Evolutionary conservation across 1,140 invertebrate genomes (phyloP), one percentile per base, ranked within the genome.

Genomic region (Aethina tumida): DNA sequence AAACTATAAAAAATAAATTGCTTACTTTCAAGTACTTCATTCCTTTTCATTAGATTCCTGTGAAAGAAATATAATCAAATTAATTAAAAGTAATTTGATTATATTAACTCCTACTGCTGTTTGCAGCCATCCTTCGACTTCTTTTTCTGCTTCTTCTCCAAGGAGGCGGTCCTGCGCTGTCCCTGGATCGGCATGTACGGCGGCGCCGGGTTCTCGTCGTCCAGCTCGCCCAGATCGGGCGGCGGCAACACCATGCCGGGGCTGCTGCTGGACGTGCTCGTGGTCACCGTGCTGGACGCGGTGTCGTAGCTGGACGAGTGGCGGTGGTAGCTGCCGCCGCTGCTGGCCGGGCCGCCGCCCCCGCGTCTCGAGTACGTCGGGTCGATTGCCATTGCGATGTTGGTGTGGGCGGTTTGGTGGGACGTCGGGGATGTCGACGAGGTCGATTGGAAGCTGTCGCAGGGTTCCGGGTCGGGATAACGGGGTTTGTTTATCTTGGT

Each of bases 181-280:
- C 81, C 81, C 60, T 81, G 81, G 49, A 85, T 81, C 28, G 81
- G 81, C 80, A 84, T 82, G 48, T 84, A 84, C 43, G 79, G 79
- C 3, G 78, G 75, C 35, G 67, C 68, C 29, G 67, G 66, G 43
- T 63, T 63, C 19, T 69, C 66, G 45, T 74, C 74, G 17, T 74
- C 69, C n/a, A 55, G 45, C 40, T 53, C 49, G 14, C 35, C 26
- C 4, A 49, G 42, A 48, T 56, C 55, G 24, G 58, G 58, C 10
- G 59, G 51, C 8, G 56, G 55, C 7, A 61, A 24, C 17, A 58
- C 32, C 16, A 55, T 47, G 1, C 51, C 50, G 24, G 59, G 56
- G 32, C 55, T 60, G 34, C 56, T 56, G 27, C 53, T 54, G 0
- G 56, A 57, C n/a, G 58, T 59, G 15, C 53, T 56, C 5, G 58